phyloP scores from a whole-genome alignment of 2,113 vertebrate species.

The Pogonocichla stellata region DNA sequence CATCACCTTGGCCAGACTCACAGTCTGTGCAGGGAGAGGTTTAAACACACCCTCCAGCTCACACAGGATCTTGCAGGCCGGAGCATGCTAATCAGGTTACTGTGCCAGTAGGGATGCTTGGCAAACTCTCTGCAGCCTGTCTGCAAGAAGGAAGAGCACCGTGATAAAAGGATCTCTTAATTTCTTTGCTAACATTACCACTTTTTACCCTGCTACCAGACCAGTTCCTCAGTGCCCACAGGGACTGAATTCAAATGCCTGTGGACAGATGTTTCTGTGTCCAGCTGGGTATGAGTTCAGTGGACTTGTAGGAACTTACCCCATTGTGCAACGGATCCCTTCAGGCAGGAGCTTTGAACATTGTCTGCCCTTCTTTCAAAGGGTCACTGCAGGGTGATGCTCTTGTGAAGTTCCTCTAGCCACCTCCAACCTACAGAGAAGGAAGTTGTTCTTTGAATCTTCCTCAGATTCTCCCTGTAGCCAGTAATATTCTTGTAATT shows the following conservation, averaged over 20 bases:
- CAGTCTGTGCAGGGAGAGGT: not conserved
- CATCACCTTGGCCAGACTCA: conserved; percentile 36
- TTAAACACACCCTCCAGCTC: not conserved
- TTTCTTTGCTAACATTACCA: not conserved
- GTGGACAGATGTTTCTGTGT: not conserved
- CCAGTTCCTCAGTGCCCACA: not conserved
- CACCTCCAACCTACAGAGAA: not conserved
- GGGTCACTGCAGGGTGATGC: not conserved
- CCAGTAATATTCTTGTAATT: not conserved
- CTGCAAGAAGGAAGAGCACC: not conserved
- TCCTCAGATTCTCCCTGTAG: not conserved
- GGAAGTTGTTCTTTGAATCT: not conserved
- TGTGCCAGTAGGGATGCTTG: not conserved
- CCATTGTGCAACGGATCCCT: not conserved
- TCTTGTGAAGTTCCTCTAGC: not conserved
- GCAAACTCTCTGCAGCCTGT: not conserved
- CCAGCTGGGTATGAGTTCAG: not conserved
- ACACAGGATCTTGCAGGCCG: not conserved
- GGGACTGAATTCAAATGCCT: not conserved
- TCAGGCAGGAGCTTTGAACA: not conserved
- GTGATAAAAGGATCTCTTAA: not conserved
- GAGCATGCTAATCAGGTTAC: not conserved
- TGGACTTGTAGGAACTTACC: not conserved
- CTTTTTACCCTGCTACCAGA: not conserved
- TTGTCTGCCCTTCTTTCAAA: not conserved